A percentile compares a stretch with the other conserved stretches of the same genome.
phyloP scores from a whole-genome alignment of 2,113 vertebrate species.

The Vimba vimba region DNA sequence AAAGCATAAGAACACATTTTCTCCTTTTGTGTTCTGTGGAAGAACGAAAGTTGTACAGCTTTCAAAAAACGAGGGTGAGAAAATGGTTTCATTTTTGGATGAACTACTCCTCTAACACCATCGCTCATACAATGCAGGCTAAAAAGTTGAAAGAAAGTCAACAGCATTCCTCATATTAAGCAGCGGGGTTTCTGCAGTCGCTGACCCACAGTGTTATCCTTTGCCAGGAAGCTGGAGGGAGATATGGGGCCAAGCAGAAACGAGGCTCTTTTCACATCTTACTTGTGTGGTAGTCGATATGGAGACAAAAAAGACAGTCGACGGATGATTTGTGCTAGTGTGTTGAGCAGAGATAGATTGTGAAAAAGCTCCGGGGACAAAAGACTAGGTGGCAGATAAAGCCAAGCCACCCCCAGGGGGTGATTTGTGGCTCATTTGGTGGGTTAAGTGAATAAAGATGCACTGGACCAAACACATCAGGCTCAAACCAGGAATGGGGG shows the following conservation, averaged over 20 bases:
- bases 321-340: slow-evolving; percentile 59
- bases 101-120: background rate
- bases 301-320: slow-evolving; percentile 59
- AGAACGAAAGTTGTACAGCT: background rate
- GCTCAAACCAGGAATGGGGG: background rate
- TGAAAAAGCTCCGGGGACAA: slow-evolving; percentile 51
- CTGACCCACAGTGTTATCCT: background rate
- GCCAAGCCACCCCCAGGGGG: slow-evolving; percentile 36
- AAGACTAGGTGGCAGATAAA: slow-evolving; percentile 50
- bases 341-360: slow-evolving; percentile 59
- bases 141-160: background rate
- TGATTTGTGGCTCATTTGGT: slow-evolving; percentile 51
- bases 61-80: background rate
- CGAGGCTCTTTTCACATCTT: slow-evolving; percentile 55
- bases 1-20: background rate
- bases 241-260: background rate
- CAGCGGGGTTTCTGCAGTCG: slow-evolving; percentile 3
- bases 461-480: slow-evolving; percentile 50
- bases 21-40: background rate
- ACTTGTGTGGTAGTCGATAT: slow-evolving; percentile 61
- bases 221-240: slow-evolving; percentile 4
- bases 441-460: slow-evolving; percentile 49
- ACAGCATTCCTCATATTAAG: background rate
- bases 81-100: background rate
- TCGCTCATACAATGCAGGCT: background rate